Percentiles rank a stretch among this genome's conserved stretches.
phyloP scores from a whole-genome alignment of 2,113 vertebrate species.

The Labeo catla region DNA sequence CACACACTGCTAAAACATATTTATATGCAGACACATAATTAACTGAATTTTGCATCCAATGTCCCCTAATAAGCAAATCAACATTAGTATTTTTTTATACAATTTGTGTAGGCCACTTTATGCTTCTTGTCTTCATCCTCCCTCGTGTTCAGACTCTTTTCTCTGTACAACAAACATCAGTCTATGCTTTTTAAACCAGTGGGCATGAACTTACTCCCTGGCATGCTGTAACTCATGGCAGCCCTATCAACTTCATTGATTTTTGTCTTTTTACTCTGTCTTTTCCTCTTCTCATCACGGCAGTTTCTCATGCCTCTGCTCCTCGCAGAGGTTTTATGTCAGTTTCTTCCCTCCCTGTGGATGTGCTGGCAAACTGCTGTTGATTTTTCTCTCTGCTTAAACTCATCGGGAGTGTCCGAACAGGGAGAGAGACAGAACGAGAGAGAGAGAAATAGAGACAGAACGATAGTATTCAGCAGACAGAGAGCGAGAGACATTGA shows the following conservation, averaged over 20 bases:
- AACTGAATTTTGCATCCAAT: no score
- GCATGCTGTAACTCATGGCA: slow-evolving; percentile 37
- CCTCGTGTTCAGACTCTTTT: background rate
- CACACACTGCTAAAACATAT: no score
- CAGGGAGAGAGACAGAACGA: slow-evolving; percentile 33
- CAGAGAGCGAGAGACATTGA: slow-evolving; percentile 50
- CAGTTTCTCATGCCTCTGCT: slow-evolving; percentile 28
- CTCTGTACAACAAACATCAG: slow-evolving; percentile 11
- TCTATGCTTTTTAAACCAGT: slow-evolving; percentile 1
- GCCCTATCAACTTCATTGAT: slow-evolving; percentile 29
- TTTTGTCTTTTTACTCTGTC: background rate
- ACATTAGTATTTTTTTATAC: background rate
- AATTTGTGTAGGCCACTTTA: background rate
- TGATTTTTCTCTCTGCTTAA: slow-evolving; percentile 43
- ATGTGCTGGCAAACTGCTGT: slow-evolving; percentile 45
- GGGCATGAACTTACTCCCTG: slow-evolving; percentile 1
- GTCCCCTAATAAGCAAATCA: no score
- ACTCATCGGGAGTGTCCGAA: slow-evolving; percentile 25
- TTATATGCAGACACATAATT: no score
- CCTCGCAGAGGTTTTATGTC: slow-evolving; percentile 32
- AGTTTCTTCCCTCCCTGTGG: slow-evolving; percentile 6
- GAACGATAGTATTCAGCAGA: slow-evolving; percentile 24
- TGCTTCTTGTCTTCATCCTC: background rate
- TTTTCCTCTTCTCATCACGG: slow-evolving; percentile 13
- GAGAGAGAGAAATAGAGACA: slow-evolving; percentile 22